phyloP scores from a whole-genome alignment of 37 sponge, comb jelly and placozoan genomes.

The Mnemiopsis leidyi region DNA sequence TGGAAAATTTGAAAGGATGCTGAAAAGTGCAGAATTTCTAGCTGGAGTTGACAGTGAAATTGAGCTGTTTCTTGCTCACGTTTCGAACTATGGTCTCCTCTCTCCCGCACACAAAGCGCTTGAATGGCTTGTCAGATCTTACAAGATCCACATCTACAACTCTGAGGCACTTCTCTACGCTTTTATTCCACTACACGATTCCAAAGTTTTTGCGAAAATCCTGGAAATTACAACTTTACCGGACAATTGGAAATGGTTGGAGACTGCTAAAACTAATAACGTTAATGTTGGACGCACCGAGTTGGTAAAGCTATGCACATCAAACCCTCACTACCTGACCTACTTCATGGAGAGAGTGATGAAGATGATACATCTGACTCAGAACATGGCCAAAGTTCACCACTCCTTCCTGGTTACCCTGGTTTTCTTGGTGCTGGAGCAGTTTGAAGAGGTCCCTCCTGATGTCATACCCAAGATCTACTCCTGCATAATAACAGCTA shows the following conservation, averaged over 20 bases:
- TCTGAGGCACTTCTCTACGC: conserved; percentile 80
- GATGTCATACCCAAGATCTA: conserved; percentile 41
- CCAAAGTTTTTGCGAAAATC: conserved; percentile 76
- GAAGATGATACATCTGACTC: not conserved
- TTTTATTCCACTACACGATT: conserved; percentile 88
- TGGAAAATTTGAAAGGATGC: conserved; percentile 74
- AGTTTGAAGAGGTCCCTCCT: conserved; percentile 42
- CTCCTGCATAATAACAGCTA: conserved; percentile 8
- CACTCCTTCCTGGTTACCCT: conserved; percentile 53
- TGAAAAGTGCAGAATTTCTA: conserved; percentile 68
- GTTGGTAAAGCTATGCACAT: conserved; percentile 11
- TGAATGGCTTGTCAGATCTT: conserved; percentile 89
- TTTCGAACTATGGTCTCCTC: conserved; percentile 86
- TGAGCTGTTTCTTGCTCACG: conserved; percentile 71
- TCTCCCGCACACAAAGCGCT: conserved; percentile 84
- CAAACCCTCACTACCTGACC: conserved; percentile 48
- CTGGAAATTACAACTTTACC: conserved; percentile 33
- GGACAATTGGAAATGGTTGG: conserved; percentile 30
- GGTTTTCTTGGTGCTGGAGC: conserved; percentile 36
- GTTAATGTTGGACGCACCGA: not conserved
- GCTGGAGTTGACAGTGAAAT: conserved; percentile 69
- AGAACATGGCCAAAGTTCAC: not conserved
- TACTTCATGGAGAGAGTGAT: conserved; percentile 23
- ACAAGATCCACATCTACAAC: conserved; percentile 77
- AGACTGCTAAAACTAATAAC: conserved; percentile 5